Base-by-base conservation (phyloP, 2,888 invertebrate genomes). In the Napeogenes sylphis region DNA sequence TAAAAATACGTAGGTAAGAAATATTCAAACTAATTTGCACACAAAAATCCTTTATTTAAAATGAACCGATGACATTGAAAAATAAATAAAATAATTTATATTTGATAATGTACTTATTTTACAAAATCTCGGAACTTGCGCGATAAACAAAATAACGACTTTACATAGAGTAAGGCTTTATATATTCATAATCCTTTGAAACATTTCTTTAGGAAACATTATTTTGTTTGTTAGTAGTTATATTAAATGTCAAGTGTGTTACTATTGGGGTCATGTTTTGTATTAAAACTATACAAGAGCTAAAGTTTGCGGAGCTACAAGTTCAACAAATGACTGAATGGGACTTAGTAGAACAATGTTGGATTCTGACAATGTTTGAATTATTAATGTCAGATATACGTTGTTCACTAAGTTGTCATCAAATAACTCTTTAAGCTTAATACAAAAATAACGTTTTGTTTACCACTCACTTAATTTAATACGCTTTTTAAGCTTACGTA, bases 291-390 rank as follows among this genome's bases (percentile, higher is more conserved):
- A 46, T 38, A 21, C 21, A 57, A 59, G 53, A 14, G 56, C 14
- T 63, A 42, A 59, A 63, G 45, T 63, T 32, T 56, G 55, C 6
- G 10, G 55, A 42, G 58, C 45, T 45, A 56, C 46, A 57, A 35
- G 58, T 58, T 58, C 51, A 35, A 57, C 61, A 57, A 64, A 64
- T 64, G 46, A 56, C 56, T 58, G 55, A 62, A 66, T 62, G 58
- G 33, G 55, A 46, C 61, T 59, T 51, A 13, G 21, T 21, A 21
- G 57, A 61, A 54, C 57, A 56, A 51, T 51, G 51, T 30, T 30
- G 30, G 6, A n/a, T 51, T 51, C 51, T 51, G 51, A 64, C 62
- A 66, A 63, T 64, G 45, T 59, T 45, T 64, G 66, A 66, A 66
- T 64, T 62, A 60, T 62, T 62, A 58, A 66, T 57, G 55, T 51